Evolutionary conservation across 1,140 invertebrate genomes (phyloP), one percentile per base, ranked within the genome.

Genomic region (Zaprionus lachaisei): DNA sequence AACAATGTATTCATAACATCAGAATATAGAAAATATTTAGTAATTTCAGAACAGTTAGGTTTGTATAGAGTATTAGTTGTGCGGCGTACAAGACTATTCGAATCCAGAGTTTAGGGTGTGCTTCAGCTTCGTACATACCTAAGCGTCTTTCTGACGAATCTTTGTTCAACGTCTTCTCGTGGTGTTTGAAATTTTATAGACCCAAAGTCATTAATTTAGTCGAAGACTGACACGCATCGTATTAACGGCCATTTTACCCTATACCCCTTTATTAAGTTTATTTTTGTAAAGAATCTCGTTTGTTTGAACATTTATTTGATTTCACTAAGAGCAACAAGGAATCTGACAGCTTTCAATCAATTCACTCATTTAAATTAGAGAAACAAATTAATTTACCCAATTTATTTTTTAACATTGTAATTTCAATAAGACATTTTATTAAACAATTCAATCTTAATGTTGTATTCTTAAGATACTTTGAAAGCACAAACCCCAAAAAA

Each of bases 161-260:
- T 38, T 22, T 26, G 20, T 20, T 63, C 61, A 51, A 31, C 12
- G 44, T 64, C 34, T 44, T 73, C 47, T 61, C 24, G 28, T 69
- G 49, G 57, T 57, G 62, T 76, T 44, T 72, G 44, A 47, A 65
- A 41, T 68, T 81, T 73, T 73, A 80, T 78, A 81, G 63, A 81
- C 55, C 73, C 54, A 78, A 77, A 67, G 64, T 20, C 80, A 81
- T 81, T 78, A 73, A 81, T 78, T 81, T 78, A 71, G 68, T 78
- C 69, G 49, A 82, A 81, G 66, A 58, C 79, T 73, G 74, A 81
- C 80, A 81, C 74, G 64, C 79, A 82, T 73, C 64, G 54, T 81
- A 78, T 81, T 78, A 82, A 81, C 67, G 64, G 68, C 61, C 61
- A 73, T 65, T 73, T 63, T 67, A 57, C 51, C 51, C 44, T 69